Base-by-base conservation (phyloP, 2,888 invertebrate genomes). In the Diarsia brunnea region DNA sequence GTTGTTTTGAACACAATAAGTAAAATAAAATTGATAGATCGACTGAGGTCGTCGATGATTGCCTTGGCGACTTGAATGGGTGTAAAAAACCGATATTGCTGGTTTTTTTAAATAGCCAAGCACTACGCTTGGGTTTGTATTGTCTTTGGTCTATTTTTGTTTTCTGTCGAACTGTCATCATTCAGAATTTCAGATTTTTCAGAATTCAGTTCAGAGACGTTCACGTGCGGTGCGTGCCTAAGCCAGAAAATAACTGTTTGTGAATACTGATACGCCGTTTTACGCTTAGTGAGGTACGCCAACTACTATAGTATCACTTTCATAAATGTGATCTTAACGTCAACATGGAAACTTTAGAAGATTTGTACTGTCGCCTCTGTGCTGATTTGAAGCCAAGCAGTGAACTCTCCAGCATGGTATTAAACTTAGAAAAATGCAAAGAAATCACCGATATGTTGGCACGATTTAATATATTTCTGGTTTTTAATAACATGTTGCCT, bases 291-390 rank as follows among this genome's bases (percentile, higher is more conserved):
- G 8, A 21, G 16, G 21, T 58, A 27, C 47, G 21, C 58, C 19
- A 31, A 49, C 38, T 5, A 45, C 19, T 53, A 0, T 68, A 43
- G 21, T 14, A 55, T 21, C 4, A 49, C 14, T 61, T 31, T 21
- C 8, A 49, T 49, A 24, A 24, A 38, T 69, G 3, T 24, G 16
- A 68, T 51, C 19, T 49, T 14, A 11, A 16, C 21, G 53, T 49
- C 55, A 74, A 58, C 24, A 78, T 81, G 81, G 51, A 73, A n/a
- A 58, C 8, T 47, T 2, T 27, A 49, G 16, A 69, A 27, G 31
- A 73, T 89, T 8, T 78, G 74, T 82, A 77, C 38, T 83, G 82
- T 58, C 81, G 82, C 51, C 71, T 83, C 4, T 83, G 82, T 55
- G 82, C 80, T 0, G 82, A 84, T 31, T 66, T 81, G 21, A 83